Percentiles rank a stretch among this genome's conserved stretches.
phyloP scores from a whole-genome alignment of 2,797 vertebrate genomes.

The Sciurus carolinensis region DNA sequence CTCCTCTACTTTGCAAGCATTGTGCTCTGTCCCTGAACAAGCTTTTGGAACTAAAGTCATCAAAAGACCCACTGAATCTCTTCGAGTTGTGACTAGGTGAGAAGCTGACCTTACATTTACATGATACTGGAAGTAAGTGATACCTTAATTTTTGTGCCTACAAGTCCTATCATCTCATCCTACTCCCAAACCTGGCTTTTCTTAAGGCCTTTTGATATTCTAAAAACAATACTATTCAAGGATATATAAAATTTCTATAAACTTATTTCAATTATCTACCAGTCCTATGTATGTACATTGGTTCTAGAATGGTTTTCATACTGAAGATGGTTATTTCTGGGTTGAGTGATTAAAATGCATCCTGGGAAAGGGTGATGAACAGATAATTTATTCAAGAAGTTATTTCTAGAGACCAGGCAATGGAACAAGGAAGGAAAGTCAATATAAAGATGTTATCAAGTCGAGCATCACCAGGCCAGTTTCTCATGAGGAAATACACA shows the following conservation, averaged over 20 bases:
- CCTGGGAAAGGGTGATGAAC: background rate
- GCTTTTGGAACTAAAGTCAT: background rate
- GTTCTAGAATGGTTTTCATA: background rate
- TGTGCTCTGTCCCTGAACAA: background rate
- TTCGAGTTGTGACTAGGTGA: background rate
- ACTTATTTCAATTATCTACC: background rate
- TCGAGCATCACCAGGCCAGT: background rate
- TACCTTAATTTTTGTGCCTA: background rate
- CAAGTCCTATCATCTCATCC: background rate
- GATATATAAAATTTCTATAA: background rate
- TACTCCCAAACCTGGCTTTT: background rate
- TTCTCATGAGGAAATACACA: conserved; percentile 2
- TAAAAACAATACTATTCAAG: background rate
- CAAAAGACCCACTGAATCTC: background rate
- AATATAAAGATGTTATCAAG: background rate
- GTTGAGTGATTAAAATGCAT: background rate
- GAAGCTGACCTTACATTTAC: background rate
- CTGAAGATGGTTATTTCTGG: background rate
- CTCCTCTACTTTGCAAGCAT: background rate
- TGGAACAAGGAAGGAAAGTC: background rate
- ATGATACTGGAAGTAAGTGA: background rate
- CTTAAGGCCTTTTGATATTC: background rate
- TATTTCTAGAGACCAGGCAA: background rate
- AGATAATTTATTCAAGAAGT: background rate
- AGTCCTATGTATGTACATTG: background rate